Conservation (phyloP, 1,140 invertebrate genomes). For the Bradysia coprophila region DNA sequence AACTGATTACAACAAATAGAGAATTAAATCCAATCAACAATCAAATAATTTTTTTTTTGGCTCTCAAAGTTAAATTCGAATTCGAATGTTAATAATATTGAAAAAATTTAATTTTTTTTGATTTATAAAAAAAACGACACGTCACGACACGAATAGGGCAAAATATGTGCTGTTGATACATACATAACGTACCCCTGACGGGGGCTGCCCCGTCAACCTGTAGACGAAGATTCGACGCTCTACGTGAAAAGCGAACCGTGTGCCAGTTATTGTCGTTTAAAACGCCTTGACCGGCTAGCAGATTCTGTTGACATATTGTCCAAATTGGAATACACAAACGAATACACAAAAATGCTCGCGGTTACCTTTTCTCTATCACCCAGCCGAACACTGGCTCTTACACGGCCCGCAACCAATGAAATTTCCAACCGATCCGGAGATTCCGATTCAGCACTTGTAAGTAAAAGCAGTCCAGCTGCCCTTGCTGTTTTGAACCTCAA, state of each 20-base stretch:
- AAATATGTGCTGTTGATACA: conserved; percentile 39
- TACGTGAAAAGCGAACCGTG: conserved; percentile 65
- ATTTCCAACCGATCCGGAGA: conserved; percentile 66
- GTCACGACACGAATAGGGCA: conserved; percentile 26
- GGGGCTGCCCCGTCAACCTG: conserved; percentile 68
- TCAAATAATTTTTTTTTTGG: not conserved
- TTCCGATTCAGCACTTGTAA: conserved; percentile 50
- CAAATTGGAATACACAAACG: conserved; percentile 2
- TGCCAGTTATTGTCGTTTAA: conserved; percentile 93
- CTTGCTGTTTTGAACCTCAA: conserved; percentile 73
- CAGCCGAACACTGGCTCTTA: conserved; percentile 62
- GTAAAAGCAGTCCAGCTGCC: conserved; percentile 48
- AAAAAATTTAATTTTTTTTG: conserved; percentile 1
- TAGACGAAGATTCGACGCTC: conserved; percentile 64
- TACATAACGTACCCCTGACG: conserved; percentile 61
- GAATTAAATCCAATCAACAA: not conserved
- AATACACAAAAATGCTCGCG: not conserved
- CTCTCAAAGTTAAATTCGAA: not conserved
- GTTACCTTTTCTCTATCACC: conserved; percentile 73
- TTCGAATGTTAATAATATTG: not conserved
- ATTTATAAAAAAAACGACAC: conserved; percentile 22
- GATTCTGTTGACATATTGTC: conserved; percentile 49
- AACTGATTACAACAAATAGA: not conserved
- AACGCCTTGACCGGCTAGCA: conserved; percentile 60
- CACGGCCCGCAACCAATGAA: conserved; percentile 58